Conservation (phyloP, 2,888 invertebrate genomes). For the Aleiodes alternator region DNA sequence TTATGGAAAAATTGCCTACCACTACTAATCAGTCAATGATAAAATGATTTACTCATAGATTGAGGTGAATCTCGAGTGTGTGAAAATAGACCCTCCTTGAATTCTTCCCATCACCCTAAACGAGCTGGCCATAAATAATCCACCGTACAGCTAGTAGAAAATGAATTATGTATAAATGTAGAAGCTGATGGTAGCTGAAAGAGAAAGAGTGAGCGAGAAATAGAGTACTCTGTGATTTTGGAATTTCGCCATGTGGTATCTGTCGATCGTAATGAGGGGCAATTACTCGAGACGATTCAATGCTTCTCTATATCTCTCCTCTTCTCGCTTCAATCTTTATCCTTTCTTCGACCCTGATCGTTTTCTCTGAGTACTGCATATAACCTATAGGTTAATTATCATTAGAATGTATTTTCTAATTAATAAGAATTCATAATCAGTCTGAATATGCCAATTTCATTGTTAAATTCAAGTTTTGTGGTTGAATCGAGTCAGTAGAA, state of each 20-base stretch:
- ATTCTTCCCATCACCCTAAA: constrained; percentile 28
- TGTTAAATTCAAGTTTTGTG: constrained; percentile 20
- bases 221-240: constrained; percentile 46
- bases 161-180: constrained; percentile 55
- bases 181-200: constrained; percentile 6
- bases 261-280: constrained; percentile 54
- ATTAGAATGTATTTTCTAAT: too few relatives aligned
- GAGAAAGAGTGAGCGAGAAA: too few relatives aligned
- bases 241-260: constrained; percentile 54
- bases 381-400: too few relatives aligned
- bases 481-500: constrained; percentile 36
- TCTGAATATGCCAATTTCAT: constrained; percentile 36
- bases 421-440: too few relatives aligned
- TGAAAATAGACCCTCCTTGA: constrained; percentile 26
- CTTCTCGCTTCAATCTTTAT: constrained; percentile 8
- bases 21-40: neutral
- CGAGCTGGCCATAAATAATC: constrained; percentile 40
- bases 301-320: constrained; percentile 30
- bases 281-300: constrained; percentile 51
- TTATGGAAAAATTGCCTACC: too few relatives aligned
- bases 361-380: too few relatives aligned
- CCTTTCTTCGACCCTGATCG: neutral
- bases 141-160: constrained; percentile 26
- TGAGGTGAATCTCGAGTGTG: constrained; percentile 38
- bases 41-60: constrained; percentile 17